These are phyloP conservation scores for Drosophila tani DNA, from an alignment of 1,140 invertebrate genomes.

Conservation along the genomic window DNA sequence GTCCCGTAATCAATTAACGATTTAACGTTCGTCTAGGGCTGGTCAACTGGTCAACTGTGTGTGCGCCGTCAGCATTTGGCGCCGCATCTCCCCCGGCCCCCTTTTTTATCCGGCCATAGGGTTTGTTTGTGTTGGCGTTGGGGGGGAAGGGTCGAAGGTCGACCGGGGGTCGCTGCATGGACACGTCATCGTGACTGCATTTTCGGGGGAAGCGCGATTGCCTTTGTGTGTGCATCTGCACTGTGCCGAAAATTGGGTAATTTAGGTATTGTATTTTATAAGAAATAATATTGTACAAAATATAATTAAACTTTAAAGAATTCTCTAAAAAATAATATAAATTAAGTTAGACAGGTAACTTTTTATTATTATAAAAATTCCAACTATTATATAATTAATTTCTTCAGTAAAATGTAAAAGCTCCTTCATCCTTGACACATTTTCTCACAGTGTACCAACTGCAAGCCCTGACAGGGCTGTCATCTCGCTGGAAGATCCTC, in stretches of 20 bases:
- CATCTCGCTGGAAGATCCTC: conserved; percentile 24
- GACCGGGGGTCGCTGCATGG: conserved; percentile 59
- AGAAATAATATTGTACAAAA: not conserved
- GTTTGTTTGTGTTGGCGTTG: conserved; percentile 29
- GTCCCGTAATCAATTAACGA: conserved; percentile 82
- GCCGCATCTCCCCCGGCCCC: conserved; percentile 24
- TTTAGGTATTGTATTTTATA: not conserved
- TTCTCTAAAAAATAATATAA: not conserved
- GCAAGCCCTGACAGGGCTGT: conserved; percentile 53
- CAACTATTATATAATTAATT: rapidly evolving
- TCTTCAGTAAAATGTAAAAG: too few relatives aligned
- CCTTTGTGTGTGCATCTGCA: conserved; percentile 13
- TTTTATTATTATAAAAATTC: not conserved
- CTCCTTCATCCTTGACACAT: not conserved
- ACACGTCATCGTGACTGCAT: conserved; percentile 65
- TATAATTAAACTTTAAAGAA: not conserved
- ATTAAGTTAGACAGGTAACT: not conserved
- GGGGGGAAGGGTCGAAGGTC: conserved; percentile 16
- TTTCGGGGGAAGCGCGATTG: conserved; percentile 9
- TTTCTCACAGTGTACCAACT: conserved; percentile 2
- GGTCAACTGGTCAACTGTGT: conserved; percentile 55
- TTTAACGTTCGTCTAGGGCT: conserved; percentile 72
- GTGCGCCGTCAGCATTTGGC: conserved; percentile 67
- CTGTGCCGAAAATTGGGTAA: not conserved
- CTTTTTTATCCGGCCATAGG: not conserved